Evolutionary conservation across 2,797 vertebrate genomes (phyloP).

Genomic region (Liasis olivaceus): DNA sequence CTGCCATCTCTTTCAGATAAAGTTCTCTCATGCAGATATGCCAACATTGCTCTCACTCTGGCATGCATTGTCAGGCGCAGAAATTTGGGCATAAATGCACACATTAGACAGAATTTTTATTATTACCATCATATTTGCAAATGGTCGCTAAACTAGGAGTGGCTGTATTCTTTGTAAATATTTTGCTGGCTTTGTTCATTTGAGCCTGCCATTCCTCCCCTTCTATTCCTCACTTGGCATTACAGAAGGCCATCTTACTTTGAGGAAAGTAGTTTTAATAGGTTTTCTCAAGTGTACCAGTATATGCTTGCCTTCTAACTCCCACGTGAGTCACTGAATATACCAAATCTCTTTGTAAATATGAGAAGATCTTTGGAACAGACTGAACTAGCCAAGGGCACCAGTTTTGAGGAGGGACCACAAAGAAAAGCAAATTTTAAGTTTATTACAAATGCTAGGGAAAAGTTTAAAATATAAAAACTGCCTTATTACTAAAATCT

Average conservation of each 20-base stretch:
- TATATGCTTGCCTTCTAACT: slow-evolving; percentile 13
- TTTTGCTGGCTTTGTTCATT: too few relatives aligned
- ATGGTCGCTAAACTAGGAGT: too few relatives aligned
- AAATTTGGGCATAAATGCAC: too few relatives aligned
- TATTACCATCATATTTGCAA: too few relatives aligned
- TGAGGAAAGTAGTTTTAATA: slow-evolving; percentile 25
- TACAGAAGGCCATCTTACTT: slow-evolving; percentile 24
- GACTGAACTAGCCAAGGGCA: slow-evolving; percentile 34
- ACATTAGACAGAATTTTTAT: too few relatives aligned
- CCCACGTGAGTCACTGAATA: slow-evolving; percentile 38
- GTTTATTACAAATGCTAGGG: slow-evolving; percentile 13
- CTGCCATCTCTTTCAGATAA: too few relatives aligned
- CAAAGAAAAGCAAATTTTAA: slow-evolving; percentile 37
- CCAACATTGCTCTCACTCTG: too few relatives aligned
- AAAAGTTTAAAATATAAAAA: neutral
- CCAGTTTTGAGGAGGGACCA: slow-evolving; percentile 31
- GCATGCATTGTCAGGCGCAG: too few relatives aligned
- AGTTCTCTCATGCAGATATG: too few relatives aligned
- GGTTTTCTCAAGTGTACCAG: slow-evolving; percentile 58
- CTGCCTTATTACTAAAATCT: neutral
- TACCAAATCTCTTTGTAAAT: slow-evolving; percentile 36
- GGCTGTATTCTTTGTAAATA: too few relatives aligned
- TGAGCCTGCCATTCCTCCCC: neutral
- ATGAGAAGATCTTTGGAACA: slow-evolving; percentile 49
- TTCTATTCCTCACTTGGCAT: neutral